phyloP scores from a whole-genome alignment of 2,888 invertebrate species.

The Acanthacorydalis orientalis region DNA sequence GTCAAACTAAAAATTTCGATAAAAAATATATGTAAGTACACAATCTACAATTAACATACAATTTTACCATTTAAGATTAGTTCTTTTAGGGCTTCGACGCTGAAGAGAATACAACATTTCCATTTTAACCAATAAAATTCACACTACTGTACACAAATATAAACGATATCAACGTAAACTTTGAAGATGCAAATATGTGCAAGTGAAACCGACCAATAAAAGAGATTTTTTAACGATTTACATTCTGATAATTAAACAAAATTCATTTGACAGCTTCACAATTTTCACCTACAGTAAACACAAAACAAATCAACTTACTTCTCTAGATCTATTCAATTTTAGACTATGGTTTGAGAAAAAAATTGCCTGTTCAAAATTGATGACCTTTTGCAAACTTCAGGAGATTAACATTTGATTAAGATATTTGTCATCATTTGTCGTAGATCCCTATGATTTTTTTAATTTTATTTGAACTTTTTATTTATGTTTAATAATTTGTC shows the following conservation, averaged over 20 bases:
- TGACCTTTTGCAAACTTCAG: too few relatives aligned
- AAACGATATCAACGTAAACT: too few relatives aligned
- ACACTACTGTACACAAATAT: not conserved
- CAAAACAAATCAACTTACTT: too few relatives aligned
- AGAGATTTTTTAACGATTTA: not conserved
- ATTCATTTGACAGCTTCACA: not conserved
- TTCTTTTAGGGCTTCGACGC: slow-evolving; percentile 1
- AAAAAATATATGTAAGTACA: not conserved
- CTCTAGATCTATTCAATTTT: too few relatives aligned
- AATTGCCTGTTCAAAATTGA: too few relatives aligned
- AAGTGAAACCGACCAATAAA: not conserved
- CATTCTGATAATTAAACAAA: not conserved
- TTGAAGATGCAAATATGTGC: too few relatives aligned
- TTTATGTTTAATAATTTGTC: not conserved
- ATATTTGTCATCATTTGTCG: slow-evolving; percentile 3
- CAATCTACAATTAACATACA: not conserved
- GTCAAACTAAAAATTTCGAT: slow-evolving; percentile 20
- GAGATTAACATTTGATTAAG: not conserved
- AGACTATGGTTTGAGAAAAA: too few relatives aligned
- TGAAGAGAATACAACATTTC: slow-evolving; percentile 3
- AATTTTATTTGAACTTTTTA: not conserved
- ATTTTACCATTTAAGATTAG: slow-evolving; percentile 1
- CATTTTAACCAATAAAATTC: not conserved
- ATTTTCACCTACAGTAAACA: too few relatives aligned
- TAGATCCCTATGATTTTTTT: not conserved